Percentiles rank a stretch among this genome's conserved stretches.
These are phyloP conservation scores for Ammodytes dubius DNA, from an alignment of 2,113 vertebrate species.

Conservation along the genomic window DNA sequence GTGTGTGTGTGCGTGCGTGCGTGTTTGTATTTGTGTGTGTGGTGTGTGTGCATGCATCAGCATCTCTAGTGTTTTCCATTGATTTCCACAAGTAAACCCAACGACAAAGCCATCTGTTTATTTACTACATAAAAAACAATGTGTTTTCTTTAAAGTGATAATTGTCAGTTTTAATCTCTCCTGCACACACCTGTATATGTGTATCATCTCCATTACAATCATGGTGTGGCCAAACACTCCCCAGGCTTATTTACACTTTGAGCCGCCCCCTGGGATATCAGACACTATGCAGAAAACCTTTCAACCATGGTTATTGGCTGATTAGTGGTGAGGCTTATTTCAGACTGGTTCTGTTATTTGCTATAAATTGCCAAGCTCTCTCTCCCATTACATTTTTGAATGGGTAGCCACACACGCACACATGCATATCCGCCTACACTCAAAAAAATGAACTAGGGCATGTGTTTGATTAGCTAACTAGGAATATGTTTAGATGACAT, in stretches of 20 bases:
- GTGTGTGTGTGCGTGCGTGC: not conserved
- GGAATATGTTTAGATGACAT: too few species aligned
- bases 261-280: slow-evolving; percentile 1
- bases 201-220: slow-evolving; percentile 9
- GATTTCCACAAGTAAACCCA: not conserved
- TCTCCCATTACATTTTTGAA: slow-evolving; percentile 9
- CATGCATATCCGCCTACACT: too few species aligned
- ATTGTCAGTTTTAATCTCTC: slow-evolving; percentile 4
- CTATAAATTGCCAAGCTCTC: slow-evolving; percentile 15
- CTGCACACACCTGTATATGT: slow-evolving; percentile 16
- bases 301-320: slow-evolving; percentile 16
- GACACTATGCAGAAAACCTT: slow-evolving; percentile 20
- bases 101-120: slow-evolving; percentile 13
- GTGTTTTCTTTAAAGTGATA: not conserved
- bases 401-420: not conserved
- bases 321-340: slow-evolving; percentile 26
- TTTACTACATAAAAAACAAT: not conserved
- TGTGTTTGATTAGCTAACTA: too few species aligned
- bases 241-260: slow-evolving; percentile 15
- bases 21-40: not conserved
- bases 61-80: not conserved
- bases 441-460: too few species aligned
- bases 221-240: slow-evolving; percentile 15
- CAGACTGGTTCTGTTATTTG: slow-evolving; percentile 24
- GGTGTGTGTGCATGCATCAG: not conserved